Percentiles rank a stretch among this genome's conserved stretches.
phyloP scores from a whole-genome alignment of 2,888 invertebrate species.

The Acholoe squamosa region DNA sequence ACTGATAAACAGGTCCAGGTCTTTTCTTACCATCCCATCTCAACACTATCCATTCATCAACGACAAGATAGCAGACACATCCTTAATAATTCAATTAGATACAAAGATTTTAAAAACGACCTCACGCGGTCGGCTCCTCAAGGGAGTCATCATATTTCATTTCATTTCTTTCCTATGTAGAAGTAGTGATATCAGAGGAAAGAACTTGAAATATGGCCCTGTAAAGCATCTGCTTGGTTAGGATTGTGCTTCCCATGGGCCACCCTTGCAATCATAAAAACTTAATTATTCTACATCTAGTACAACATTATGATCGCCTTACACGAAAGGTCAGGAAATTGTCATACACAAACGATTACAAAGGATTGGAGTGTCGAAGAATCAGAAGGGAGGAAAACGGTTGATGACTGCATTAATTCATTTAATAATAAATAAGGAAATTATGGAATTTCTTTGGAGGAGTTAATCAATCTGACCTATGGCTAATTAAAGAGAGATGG shows the following conservation, averaged over 20 bases:
- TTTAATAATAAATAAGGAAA: neutral
- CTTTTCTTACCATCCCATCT: slow-evolving; percentile 40
- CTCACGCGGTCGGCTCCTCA: neutral
- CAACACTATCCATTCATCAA: slow-evolving; percentile 47
- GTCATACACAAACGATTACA: neutral
- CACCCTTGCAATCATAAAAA: neutral
- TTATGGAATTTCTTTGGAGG: neutral
- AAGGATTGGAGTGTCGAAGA: neutral
- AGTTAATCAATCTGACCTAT: slow-evolving; percentile 29
- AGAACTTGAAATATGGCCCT: neutral
- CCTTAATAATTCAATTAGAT: slow-evolving; percentile 51
- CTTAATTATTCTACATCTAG: neutral
- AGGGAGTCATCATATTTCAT: slow-evolving; percentile 28
- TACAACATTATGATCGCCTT: neutral
- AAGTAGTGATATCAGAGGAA: neutral
- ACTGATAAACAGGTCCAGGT: slow-evolving; percentile 5
- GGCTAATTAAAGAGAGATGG: slow-evolving; percentile 22
- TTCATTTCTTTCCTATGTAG: neutral
- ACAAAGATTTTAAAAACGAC: neutral
- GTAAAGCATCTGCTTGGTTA: neutral
- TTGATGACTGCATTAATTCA: neutral
- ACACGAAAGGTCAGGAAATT: neutral
- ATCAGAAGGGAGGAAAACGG: neutral
- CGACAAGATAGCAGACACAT: slow-evolving; percentile 23
- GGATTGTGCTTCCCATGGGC: neutral